Conservation (phyloP, 2,113 vertebrate genomes). For the Fukomys damarensis region DNA sequence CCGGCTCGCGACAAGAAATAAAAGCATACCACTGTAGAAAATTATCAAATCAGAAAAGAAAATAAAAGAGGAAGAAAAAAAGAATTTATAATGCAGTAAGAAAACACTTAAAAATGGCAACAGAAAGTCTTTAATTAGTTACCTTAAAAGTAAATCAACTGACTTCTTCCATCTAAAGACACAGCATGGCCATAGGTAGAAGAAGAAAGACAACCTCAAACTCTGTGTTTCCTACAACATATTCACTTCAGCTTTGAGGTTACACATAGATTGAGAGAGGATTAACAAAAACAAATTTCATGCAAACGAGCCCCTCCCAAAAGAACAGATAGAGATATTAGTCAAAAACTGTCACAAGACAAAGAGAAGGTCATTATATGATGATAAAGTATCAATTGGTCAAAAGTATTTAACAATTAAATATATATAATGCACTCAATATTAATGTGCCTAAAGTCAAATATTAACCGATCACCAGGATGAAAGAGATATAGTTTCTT, state of each 20-base stretch:
- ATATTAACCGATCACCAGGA: neutral
- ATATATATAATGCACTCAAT: neutral
- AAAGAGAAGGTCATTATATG: neutral
- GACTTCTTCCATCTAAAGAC: neutral
- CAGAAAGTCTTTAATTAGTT: neutral
- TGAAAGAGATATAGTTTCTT: neutral
- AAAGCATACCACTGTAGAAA: neutral
- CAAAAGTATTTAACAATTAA: neutral
- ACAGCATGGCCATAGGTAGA: neutral
- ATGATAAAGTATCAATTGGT: neutral
- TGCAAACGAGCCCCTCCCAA: neutral
- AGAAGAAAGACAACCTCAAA: neutral
- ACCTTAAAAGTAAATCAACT: neutral
- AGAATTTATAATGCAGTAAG: neutral
- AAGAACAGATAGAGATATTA: neutral
- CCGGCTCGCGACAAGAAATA: too few relatives aligned
- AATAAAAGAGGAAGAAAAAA: neutral
- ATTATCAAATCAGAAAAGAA: neutral
- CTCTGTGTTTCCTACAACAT: neutral
- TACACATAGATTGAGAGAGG: neutral
- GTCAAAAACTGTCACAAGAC: neutral
- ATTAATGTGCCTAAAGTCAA: neutral
- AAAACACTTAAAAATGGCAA: neutral
- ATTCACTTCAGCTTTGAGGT: neutral
- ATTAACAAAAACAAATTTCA: neutral